Conservation (phyloP, 2,797 vertebrate genomes). For the Mallotus villosus region DNA sequence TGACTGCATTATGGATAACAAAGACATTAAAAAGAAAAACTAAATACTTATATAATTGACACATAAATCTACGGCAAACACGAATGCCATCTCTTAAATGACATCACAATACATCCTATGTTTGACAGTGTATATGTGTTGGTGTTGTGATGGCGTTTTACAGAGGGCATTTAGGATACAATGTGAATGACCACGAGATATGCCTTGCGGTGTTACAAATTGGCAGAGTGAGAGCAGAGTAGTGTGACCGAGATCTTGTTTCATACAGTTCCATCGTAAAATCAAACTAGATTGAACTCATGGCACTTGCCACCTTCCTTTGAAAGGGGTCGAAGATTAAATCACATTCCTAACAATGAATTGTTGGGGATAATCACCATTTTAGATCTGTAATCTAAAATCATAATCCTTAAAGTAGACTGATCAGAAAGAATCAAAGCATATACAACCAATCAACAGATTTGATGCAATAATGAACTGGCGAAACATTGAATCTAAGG, state of each 20-base stretch:
- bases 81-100: slow-evolving; percentile 16
- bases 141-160: slow-evolving; percentile 19
- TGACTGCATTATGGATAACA: too few species aligned
- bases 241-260: slow-evolving; percentile 7
- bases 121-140: slow-evolving; percentile 22
- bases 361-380: not conserved
- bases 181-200: slow-evolving; percentile 10
- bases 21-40: too few species aligned
- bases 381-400: slow-evolving; percentile 6
- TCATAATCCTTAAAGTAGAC: not conserved
- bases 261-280: not conserved
- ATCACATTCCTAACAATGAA: not conserved
- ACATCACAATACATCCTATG: slow-evolving; percentile 28
- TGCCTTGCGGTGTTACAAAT: slow-evolving; percentile 20
- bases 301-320: not conserved
- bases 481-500: not conserved
- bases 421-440: not conserved
- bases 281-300: not conserved
- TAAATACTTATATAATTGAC: too few species aligned
- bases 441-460: not conserved
- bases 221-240: not conserved
- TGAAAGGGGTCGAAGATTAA: not conserved
- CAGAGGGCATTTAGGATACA: slow-evolving; percentile 10
- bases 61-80: not conserved
- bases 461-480: not conserved